Conservation (phyloP, 2,888 invertebrate genomes). For the Tetrapedia diversipes region DNA sequence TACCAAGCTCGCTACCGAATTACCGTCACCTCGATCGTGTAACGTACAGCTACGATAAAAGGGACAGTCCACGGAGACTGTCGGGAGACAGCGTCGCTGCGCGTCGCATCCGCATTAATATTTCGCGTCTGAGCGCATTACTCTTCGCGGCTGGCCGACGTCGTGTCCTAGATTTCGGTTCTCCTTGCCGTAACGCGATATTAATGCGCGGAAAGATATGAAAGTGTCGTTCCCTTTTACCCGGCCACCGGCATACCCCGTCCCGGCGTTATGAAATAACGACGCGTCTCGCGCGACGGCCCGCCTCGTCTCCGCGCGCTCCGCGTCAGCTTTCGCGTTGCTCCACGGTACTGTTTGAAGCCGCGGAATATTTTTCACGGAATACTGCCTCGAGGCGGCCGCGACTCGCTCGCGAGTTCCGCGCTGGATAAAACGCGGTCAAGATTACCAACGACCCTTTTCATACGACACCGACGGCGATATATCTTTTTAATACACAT, state of each 20-base stretch:
- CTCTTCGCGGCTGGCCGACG: constrained; percentile 51
- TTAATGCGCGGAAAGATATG: constrained; percentile 64
- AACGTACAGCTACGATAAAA: constrained; percentile 9
- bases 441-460: constrained; percentile 54
- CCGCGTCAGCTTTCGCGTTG: constrained; percentile 57
- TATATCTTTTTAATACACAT: constrained; percentile 45
- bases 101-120: constrained; percentile 49
- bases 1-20: no score
- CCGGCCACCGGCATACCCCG: constrained; percentile 20
- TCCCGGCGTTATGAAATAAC: constrained; percentile 62
- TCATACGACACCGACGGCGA: constrained; percentile 31
- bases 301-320: no score
- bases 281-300: constrained; percentile 52
- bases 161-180: constrained; percentile 59
- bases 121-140: constrained; percentile 47
- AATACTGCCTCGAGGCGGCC: constrained; percentile 25
- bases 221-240: constrained; percentile 65
- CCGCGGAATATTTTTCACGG: constrained; percentile 60
- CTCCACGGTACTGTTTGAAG: constrained; percentile 35
- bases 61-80: no score
- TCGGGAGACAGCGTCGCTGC: constrained; percentile 1
- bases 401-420: background rate
- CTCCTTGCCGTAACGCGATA: constrained; percentile 63
- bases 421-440: constrained; percentile 57
- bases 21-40: no score